Base-by-base conservation (phyloP, 2,797 vertebrate genomes). In the Salarias fasciatus region DNA sequence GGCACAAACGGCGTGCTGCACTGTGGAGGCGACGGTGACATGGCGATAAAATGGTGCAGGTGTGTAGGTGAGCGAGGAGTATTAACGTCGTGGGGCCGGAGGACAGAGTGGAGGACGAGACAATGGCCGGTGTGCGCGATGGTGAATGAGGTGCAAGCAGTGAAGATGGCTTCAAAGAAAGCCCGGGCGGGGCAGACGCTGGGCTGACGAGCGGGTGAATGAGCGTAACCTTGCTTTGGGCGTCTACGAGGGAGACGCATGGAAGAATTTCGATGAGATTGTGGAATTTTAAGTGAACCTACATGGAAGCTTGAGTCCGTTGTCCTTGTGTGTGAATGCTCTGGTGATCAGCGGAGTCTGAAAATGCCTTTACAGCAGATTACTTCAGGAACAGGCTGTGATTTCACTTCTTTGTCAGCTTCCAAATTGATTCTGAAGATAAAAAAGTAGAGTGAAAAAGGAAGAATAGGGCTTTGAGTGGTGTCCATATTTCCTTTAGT, bases 141-240 rank as follows among this genome's bases (percentile, higher is more conserved):
- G n/a, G n/a, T n/a, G n/a, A n/a, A 36, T 33, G 24, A 53, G 29
- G 3, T 40, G 41, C 46, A 28, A 57, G 46, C 48, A 30, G 13
- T 45, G 31, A 38, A 30, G 62, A 41, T 7, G 38, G 44, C 9
- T 66, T 63, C 43, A 49, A 38, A 63, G 18, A 2, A 24, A 35
- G 47, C 3, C 3, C 3, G 24, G 47, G 56, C 13, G 41, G 11
- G 60, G 60, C 38, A 56, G 55, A 31, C 10, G 35, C 51, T 63
- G 38, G 48, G 36, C 30, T 36, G 49, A 47, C n/a, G 31, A 63
- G 53, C 29, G 1, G 44, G 2, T 52, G 58, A 74, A 15, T 28
- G 53, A 67, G 46, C 45, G 67, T 71, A 63, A 77, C 76, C 76
- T 79, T 78, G 75, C 68, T 83, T 18, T 46, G 42, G 58, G 79